Conservation (phyloP, 2,888 invertebrate species). For the Drosophila melanosoma region DNA sequence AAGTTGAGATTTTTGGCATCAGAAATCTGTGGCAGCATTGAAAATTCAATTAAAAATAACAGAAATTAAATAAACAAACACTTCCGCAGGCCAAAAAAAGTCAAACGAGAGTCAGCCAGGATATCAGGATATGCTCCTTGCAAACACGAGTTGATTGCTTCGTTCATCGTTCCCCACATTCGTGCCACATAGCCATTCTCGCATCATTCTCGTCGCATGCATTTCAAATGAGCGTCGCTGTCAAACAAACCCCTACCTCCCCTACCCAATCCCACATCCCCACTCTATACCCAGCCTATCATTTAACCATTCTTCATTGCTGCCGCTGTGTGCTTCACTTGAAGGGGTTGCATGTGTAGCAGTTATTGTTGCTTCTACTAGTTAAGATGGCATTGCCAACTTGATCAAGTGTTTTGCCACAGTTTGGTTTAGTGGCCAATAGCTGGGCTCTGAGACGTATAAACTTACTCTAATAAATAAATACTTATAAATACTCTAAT, state of each 20-base stretch:
- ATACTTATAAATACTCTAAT: too few relatives aligned
- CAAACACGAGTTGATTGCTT: constrained; percentile 69
- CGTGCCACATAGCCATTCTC: constrained; percentile 24
- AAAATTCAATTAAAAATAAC: constrained; percentile 79
- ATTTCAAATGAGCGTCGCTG: constrained; percentile 70
- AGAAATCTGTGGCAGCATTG: constrained; percentile 53
- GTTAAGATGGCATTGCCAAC: constrained; percentile 31
- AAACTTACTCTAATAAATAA: too few relatives aligned
- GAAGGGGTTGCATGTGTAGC: constrained; percentile 55
- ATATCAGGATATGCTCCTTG: constrained; percentile 61
- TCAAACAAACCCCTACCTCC: constrained; percentile 33
- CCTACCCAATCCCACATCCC: not conserved
- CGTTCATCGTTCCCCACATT: constrained; percentile 36
- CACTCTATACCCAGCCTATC: not conserved
- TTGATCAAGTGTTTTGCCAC: constrained; percentile 36
- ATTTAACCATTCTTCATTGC: constrained; percentile 31
- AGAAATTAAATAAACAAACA: constrained; percentile 77
- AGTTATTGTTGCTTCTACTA: constrained; percentile 11
- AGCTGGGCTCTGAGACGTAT: not conserved
- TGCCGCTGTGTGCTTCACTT: constrained; percentile 38
- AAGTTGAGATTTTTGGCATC: constrained; percentile 41
- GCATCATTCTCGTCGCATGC: constrained; percentile 60
- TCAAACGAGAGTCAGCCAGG: constrained; percentile 21
- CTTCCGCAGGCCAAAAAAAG: constrained; percentile 69
- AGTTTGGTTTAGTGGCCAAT: constrained; percentile 23